Evolutionary conservation across 2,888 invertebrate genomes (phyloP).

Genomic region (Busseola fusca): DNA sequence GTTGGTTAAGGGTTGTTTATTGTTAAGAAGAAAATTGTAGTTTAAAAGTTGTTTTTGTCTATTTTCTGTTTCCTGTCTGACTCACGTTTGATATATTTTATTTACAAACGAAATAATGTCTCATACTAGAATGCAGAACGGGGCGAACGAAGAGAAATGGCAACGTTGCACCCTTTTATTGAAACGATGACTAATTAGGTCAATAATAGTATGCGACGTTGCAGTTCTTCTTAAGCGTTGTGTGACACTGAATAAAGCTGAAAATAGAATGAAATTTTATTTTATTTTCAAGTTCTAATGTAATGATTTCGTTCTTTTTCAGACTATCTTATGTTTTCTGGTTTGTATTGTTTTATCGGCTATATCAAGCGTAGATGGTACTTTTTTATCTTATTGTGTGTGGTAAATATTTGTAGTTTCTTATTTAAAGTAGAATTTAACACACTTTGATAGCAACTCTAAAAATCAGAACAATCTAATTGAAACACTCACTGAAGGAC

Average conservation of each 20-base stretch:
- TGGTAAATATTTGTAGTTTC: neutral
- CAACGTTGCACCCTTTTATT: constrained; percentile 43
- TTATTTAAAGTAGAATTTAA: neutral
- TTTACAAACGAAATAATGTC: constrained; percentile 23
- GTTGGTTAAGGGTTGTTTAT: constrained; percentile 27
- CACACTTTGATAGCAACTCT: neutral
- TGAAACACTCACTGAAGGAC: neutral
- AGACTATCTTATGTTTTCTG: neutral
- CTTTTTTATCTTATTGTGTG: neutral
- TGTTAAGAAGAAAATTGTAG: neutral
- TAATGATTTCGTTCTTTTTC: constrained; percentile 2
- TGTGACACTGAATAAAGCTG: constrained; percentile 31
- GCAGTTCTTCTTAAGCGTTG: constrained; percentile 32
- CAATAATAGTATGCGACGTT: constrained; percentile 48
- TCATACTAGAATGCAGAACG: constrained; percentile 15
- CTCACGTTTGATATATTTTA: constrained; percentile 8
- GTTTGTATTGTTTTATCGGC: neutral
- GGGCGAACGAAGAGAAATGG: constrained; percentile 29
- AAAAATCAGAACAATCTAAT: neutral
- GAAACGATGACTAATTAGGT: constrained; percentile 54
- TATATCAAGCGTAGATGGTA: neutral
- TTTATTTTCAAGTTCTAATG: constrained; percentile 3
- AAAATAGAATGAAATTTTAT: constrained; percentile 12
- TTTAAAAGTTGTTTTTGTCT: neutral
- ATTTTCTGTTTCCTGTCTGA: neutral